Base-by-base conservation (phyloP, 2,113 vertebrate species). In the Vicugna pacos region DNA sequence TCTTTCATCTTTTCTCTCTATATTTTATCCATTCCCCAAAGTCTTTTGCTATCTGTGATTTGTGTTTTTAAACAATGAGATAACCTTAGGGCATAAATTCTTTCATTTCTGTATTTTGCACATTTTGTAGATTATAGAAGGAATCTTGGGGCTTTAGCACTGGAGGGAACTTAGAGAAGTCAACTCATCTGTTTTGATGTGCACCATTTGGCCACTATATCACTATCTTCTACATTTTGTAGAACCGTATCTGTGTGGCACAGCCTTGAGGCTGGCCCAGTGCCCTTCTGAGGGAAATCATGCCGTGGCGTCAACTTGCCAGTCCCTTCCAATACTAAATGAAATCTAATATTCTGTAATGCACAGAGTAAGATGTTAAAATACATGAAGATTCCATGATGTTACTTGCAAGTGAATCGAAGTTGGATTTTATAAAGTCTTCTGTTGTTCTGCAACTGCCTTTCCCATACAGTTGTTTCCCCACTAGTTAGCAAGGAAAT, bases 41-140 rank as follows among this genome's bases (percentile, higher is more conserved):
- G 98, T 81, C 35, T 96, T 97, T 96, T 97, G 8, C 96, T 97
- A 83, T 92, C 92, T 96, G 14, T 58, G 56, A 86, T 89, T 97
- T 96, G 77, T 94, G 58, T 89, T 94, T 97, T 96, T 92, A 88
- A 97, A 91, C 72, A 79, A 67, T 87, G n/a, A 60, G 90, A 96
- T 89, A 98, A 98, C 97, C 95, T 93, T 81, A 98, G 95, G 98
- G 94, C 73, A 95, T 93, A 96, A 96, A 97, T 88, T 76, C 93
- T 97, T 24, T 93, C 24, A 80, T 97, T 91, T 93, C 3, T n/a
- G 38, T 79, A 93, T 94, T 98, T 85, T 97, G 76, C 70, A 89
- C 97, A 90, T 89, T 98, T 95, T 97, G 80, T 94, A 83, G 85
- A 98, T 87, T 87, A 67, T 2, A 94, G 94, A 95, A 93, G 97